phyloP scores from a whole-genome alignment of 92 coral and sea anemone species.

The Bergia sp. region DNA sequence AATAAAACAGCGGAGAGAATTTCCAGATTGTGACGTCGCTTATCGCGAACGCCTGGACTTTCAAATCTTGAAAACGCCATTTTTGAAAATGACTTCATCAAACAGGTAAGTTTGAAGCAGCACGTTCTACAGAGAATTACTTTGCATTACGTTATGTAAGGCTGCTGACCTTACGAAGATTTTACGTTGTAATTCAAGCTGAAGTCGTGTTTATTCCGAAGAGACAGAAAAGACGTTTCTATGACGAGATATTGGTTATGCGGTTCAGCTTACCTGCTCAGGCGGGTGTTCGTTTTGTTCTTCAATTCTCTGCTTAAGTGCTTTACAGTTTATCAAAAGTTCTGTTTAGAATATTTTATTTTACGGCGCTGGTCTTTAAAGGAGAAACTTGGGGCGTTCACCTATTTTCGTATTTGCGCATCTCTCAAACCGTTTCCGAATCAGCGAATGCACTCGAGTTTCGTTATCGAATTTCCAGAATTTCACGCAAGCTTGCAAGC shows the following conservation, averaged over 20 bases:
- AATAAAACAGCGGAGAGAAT: background rate
- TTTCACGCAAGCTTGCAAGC: background rate
- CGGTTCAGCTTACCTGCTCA: conserved; percentile 21
- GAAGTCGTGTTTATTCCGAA: background rate
- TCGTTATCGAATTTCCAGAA: background rate
- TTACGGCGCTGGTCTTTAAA: background rate
- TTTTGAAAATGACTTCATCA: conserved; percentile 27
- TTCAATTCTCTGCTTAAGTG: conserved; percentile 15
- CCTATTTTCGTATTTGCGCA: background rate
- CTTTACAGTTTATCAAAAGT: background rate
- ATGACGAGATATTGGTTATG: conserved; percentile 31
- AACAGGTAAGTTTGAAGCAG: conserved; percentile 30
- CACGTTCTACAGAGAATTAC: background rate
- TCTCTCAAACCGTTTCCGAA: conserved; percentile 31
- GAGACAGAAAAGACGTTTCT: conserved; percentile 14
- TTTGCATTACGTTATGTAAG: background rate
- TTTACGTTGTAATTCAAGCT: background rate
- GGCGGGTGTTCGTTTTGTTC: conserved; percentile 37
- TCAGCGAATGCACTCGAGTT: conserved; percentile 5
- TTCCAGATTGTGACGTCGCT: conserved; percentile 39
- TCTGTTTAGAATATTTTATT: background rate
- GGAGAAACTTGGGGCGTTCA: conserved; percentile 17
- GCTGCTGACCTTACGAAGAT: background rate
- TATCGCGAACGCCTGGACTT: background rate
- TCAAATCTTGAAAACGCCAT: background rate